Base-by-base conservation (phyloP, 2,797 vertebrate species). In the Pampus argenteus region DNA sequence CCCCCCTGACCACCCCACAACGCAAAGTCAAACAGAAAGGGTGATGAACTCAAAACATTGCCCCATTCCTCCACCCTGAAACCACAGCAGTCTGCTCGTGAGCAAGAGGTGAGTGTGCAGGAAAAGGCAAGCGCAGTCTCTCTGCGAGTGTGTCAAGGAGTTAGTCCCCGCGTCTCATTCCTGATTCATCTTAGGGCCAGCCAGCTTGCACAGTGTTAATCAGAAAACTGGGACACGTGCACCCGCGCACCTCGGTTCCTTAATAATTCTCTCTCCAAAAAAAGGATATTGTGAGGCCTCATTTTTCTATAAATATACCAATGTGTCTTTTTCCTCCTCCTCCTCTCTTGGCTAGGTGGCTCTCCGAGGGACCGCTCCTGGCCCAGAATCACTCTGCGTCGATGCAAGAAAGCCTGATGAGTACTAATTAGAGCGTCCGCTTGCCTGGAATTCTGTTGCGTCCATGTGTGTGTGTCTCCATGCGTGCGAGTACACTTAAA, bases 291-390 rank as follows among this genome's bases (percentile, higher is more conserved):
- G 93, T 92, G 92, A 95, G 94, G 93, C 94, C 95, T 95, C 90
- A 92, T 95, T 95, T 91, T 92, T 94, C 94, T 95, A 95, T 93
- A 94, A 95, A 95, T 95, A 95, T 89, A 91, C 89, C 86, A 40
- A 49, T 56, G 84, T 87, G 85, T 86, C 89, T 92, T 86, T 88
- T 78, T 91, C 88, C 88, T 89, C 88, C 92, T 91, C 90, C 87
- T 87, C 86, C 91, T 90, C 93, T 92, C 86, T 88, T 82, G 85
- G 92, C 88, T 85, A 92, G 82, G 90, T 90, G 89, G 87, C 93
- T 94, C 94, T 95, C 95, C 50, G 82, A 94, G 95, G 94, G 92
- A 92, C 91, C 23, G 87, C 87, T 91, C 71, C 87, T 95, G 94
- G 93, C 94, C 94, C 94, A 95, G 94, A 95, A 94, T 94, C 93